Conservation (phyloP, 37 sponge, comb jelly and placozoan genomes). For the Beroe forskalii region DNA sequence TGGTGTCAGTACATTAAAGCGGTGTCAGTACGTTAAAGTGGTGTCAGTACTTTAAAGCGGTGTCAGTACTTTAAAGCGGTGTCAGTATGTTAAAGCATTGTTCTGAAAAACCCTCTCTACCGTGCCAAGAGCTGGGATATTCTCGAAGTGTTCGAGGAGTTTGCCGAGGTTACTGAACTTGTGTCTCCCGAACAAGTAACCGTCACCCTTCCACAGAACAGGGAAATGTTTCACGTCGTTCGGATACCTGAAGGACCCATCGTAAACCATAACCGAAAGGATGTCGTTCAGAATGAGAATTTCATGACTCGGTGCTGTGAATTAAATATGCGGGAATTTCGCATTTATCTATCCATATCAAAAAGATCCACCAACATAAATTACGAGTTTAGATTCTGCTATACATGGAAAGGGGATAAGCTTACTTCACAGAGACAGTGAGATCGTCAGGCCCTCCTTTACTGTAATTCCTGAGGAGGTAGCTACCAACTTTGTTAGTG, state of each 20-base stretch:
- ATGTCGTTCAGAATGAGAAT: too few species aligned
- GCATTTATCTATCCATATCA: too few species aligned
- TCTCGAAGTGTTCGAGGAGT: slow-evolving; percentile 47
- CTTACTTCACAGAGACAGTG: slow-evolving; percentile 32
- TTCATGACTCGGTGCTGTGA: too few species aligned
- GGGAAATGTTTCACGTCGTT: slow-evolving; percentile 11
- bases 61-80: not conserved
- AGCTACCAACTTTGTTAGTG: slow-evolving; percentile 52
- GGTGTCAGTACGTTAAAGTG: not conserved
- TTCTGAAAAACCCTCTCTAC: not conserved
- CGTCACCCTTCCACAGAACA: slow-evolving; percentile 42
- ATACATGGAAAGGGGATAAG: too few species aligned
- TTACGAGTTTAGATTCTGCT: too few species aligned
- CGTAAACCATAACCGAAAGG: too few species aligned
- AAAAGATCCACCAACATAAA: too few species aligned
- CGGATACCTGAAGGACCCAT: slow-evolving; percentile 34
- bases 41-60: not conserved
- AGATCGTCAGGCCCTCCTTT: slow-evolving; percentile 58
- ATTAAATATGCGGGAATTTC: too few species aligned
- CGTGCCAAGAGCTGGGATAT: slow-evolving; percentile 42
- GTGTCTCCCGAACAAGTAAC: slow-evolving; percentile 41
- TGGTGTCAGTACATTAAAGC: not conserved
- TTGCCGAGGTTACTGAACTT: slow-evolving; percentile 35
- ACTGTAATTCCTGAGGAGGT: slow-evolving; percentile 48
- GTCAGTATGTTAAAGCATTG: too few species aligned